Base-by-base conservation (phyloP, 2,113 vertebrate species). In the Larimichthys polyactis region DNA sequence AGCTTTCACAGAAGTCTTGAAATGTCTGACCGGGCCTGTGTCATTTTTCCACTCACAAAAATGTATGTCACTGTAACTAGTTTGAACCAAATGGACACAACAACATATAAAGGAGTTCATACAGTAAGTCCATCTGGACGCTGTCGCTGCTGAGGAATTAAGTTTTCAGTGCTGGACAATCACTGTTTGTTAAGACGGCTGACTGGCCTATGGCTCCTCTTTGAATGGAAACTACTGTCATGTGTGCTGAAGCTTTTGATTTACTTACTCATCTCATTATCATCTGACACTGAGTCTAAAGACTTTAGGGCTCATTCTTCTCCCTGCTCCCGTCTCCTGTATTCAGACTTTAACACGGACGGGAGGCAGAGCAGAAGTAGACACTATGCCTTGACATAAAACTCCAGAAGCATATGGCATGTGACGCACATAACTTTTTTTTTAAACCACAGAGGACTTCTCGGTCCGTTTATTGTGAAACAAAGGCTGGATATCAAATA, bases 381-480 rank as follows among this genome's bases (percentile, higher is more conserved):
- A 51, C 22, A 32, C 54, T 17, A 51, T 1, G 7, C 3, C 6
- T 20, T 11, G 6, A 36, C 5, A 14, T 11, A 16, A 27, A 78
- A 44, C 20, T 36, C 22, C 19, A 29, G 29, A 15, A 0, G 27
- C 32, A 6, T 5, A 12, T 12, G n/a, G 9, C 62, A 72, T 0
- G 12, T 58, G 51, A 76, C 9, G 57, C 52, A 51, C 64, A 43
- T 36, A 27, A 58, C 71, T 60, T 20, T 8, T 54, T 27, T 27
- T 27, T 27, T 27, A 49, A 67, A 63, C n/a, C 51, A 27, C 58
- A 77, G 51, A 79, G 40, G 20, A 20, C 29, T 44, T 71, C 24
- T 36, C 63, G 64, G 24, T 81, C 43, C 17, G 29, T 19, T 65
- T 64, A 69, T 57, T 57, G 55, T 55, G 36, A 49, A 63, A 40